phyloP scores from a whole-genome alignment of 2,888 invertebrate species.

The Spilosoma lubricipeda region DNA sequence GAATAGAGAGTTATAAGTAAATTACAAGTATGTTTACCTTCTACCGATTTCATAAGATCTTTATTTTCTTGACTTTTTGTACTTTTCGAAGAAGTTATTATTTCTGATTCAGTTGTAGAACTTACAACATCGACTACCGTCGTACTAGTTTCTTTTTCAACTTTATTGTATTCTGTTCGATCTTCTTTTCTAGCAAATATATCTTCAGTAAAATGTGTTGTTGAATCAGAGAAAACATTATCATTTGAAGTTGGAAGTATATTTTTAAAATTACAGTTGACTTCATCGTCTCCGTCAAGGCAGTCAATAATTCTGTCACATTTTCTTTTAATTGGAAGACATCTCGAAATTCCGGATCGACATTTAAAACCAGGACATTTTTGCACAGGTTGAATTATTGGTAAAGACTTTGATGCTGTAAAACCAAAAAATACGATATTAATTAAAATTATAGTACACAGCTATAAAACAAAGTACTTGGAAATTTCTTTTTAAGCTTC shows the following conservation, averaged over 20 bases:
- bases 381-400: slow-evolving; percentile 83
- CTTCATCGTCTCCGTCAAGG: slow-evolving; percentile 93
- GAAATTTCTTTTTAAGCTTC: neutral
- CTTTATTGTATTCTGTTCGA: neutral
- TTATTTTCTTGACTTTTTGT: slow-evolving; percentile 8
- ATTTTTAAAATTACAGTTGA: slow-evolving; percentile 83
- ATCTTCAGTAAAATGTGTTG: slow-evolving; percentile 18
- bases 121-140: neutral
- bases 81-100: slow-evolving; percentile 6
- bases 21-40: slow-evolving; percentile 8
- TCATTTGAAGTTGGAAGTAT: slow-evolving; percentile 33
- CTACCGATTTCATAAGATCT: neutral
- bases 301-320: slow-evolving; percentile 93
- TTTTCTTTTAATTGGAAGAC: slow-evolving; percentile 87
- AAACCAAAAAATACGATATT: neutral
- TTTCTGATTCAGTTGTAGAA: neutral
- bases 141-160: neutral
- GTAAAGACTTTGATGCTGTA: slow-evolving; percentile 79
- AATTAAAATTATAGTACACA: neutral
- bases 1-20: neutral
- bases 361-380: slow-evolving; percentile 92
- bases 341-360: slow-evolving; percentile 88
- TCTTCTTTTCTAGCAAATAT: slow-evolving; percentile 15
- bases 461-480: neutral
- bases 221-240: slow-evolving; percentile 24